Evolutionary conservation across 2,888 invertebrate species (phyloP).

Genomic region (Amiota minor): DNA sequence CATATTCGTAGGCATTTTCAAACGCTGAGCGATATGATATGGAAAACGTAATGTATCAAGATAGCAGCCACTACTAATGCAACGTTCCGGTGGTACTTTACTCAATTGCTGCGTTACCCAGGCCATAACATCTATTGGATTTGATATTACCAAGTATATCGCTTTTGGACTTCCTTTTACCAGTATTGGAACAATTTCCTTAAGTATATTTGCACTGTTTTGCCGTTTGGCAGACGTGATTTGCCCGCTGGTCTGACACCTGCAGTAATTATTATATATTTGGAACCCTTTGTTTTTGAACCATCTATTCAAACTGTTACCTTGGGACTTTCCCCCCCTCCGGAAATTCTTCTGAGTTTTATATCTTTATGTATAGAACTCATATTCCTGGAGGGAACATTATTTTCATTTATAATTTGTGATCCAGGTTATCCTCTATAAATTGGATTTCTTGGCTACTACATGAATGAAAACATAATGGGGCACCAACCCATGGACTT

Average conservation of each 20-base stretch:
- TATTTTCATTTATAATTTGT: no score
- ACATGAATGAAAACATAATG: no score
- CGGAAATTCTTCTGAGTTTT: no score
- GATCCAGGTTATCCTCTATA: no score
- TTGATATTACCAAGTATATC: slow-evolving; percentile 85
- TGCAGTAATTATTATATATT: slow-evolving; percentile 80
- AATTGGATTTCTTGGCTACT: no score
- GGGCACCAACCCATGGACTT: no score
- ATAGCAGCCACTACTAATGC: slow-evolving; percentile 90
- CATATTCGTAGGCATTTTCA: slow-evolving; percentile 83
- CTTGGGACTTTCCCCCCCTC: no score
- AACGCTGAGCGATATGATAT: slow-evolving; percentile 83
- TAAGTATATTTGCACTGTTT: slow-evolving; percentile 87
- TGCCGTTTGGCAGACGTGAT: slow-evolving; percentile 85
- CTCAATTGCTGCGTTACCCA: slow-evolving; percentile 91
- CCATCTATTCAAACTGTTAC: slow-evolving; percentile 14
- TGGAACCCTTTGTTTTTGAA: slow-evolving; percentile 17
- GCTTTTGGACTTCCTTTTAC: slow-evolving; percentile 82
- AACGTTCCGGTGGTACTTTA: slow-evolving; percentile 84
- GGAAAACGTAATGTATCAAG: slow-evolving; percentile 89
- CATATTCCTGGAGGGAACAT: no score
- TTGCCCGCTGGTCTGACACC: slow-evolving; percentile 86
- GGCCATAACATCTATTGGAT: slow-evolving; percentile 89
- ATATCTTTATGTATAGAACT: no score
- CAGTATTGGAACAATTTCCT: slow-evolving; percentile 80